These are phyloP conservation scores for Drosophila arizonae DNA, from an alignment of 1,140 invertebrate genomes.

Conservation along the genomic window DNA sequence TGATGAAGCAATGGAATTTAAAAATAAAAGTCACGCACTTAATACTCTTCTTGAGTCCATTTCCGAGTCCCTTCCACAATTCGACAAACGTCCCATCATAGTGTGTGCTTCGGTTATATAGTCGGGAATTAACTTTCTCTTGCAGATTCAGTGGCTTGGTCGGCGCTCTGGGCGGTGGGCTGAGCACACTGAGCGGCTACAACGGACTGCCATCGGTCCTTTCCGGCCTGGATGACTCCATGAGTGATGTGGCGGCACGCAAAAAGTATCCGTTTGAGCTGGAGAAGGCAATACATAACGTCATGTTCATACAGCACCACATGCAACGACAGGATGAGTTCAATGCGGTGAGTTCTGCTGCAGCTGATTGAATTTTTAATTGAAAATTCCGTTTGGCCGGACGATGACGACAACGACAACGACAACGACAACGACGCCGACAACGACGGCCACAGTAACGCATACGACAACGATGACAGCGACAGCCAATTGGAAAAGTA, in stretches of 20 bases:
- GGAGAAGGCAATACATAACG: slow-evolving; percentile 96
- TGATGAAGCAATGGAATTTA: neutral
- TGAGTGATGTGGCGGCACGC: slow-evolving; percentile 89
- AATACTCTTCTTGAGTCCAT: neutral
- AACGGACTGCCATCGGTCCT: slow-evolving; percentile 91
- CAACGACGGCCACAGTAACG: neutral
- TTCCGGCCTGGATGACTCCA: slow-evolving; percentile 90
- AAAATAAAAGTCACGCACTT: neutral
- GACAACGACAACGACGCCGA: neutral
- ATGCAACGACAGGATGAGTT: slow-evolving; percentile 96
- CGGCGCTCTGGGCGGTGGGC: slow-evolving; percentile 86
- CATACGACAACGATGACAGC: neutral
- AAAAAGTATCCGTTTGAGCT: slow-evolving; percentile 96
- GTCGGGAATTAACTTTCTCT: slow-evolving; percentile 44
- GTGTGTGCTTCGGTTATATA: neutral
- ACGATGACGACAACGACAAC: slow-evolving; percentile 18
- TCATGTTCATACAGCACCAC: slow-evolving; percentile 97
- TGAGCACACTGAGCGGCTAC: slow-evolving; percentile 86
- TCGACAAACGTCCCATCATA: neutral
- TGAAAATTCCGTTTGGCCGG: slow-evolving; percentile 76
- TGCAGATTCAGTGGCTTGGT: slow-evolving; percentile 88
- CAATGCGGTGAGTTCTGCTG: slow-evolving; percentile 89
- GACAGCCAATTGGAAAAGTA: neutral
- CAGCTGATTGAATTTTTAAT: slow-evolving; percentile 79
- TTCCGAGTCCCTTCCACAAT: neutral